Conservation (phyloP, 2,888 invertebrate species). For the Drosophila paucipuncta region DNA sequence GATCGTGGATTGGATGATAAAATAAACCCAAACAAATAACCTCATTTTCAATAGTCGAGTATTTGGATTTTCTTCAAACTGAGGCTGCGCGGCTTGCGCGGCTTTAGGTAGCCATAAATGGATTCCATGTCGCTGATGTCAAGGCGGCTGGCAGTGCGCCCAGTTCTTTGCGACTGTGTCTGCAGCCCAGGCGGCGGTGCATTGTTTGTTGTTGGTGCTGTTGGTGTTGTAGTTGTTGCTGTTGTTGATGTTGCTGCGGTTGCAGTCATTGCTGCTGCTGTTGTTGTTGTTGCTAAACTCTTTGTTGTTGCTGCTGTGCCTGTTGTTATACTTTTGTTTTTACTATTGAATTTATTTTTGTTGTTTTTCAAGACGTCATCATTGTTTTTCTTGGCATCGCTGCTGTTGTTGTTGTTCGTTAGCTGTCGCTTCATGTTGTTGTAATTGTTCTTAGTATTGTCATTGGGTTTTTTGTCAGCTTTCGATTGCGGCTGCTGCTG, state of each 20-base stretch:
- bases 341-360: slow-evolving; percentile 72
- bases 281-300: slow-evolving; percentile 38
- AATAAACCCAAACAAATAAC: slow-evolving; percentile 52
- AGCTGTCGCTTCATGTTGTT: slow-evolving; percentile 68
- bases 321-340: slow-evolving; percentile 71
- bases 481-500: slow-evolving; percentile 29
- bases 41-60: slow-evolving; percentile 82
- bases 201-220: slow-evolving; percentile 58
- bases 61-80: slow-evolving; percentile 85
- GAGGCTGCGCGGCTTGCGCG: slow-evolving; percentile 84
- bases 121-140: slow-evolving; percentile 85
- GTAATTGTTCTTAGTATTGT: slow-evolving; percentile 59
- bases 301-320: slow-evolving; percentile 49
- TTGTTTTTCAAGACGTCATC: slow-evolving; percentile 66
- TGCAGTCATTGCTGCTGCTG: slow-evolving; percentile 22
- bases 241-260: slow-evolving; percentile 24
- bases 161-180: slow-evolving; percentile 58
- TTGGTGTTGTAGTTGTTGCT: slow-evolving; percentile 32
- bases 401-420: slow-evolving; percentile 56
- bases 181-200: slow-evolving; percentile 41
- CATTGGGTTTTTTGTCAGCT: slow-evolving; percentile 78
- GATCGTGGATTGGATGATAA: slow-evolving; percentile 17
- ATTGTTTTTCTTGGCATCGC: slow-evolving; percentile 60
- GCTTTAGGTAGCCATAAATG: slow-evolving; percentile 85
- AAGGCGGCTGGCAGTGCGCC: slow-evolving; percentile 81